Evolutionary conservation across 2,888 invertebrate species (phyloP).

Genomic region (Drosophila vallismaia): DNA sequence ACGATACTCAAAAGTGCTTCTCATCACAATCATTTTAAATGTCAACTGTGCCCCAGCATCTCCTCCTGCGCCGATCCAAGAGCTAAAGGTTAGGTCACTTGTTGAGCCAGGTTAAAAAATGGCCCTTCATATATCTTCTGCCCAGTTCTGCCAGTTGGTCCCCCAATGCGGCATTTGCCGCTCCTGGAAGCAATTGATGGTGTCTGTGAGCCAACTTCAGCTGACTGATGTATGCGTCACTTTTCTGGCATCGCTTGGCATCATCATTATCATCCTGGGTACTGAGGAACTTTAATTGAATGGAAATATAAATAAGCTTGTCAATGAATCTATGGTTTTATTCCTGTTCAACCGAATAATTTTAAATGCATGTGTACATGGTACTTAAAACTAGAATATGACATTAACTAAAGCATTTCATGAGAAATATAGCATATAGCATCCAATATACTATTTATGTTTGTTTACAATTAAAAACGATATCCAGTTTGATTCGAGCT

Average conservation of each 20-base stretch:
- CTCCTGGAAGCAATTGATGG: slow-evolving; percentile 33
- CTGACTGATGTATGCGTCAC: slow-evolving; percentile 61
- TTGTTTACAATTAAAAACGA: not conserved
- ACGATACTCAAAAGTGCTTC: slow-evolving; percentile 48
- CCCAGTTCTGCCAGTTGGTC: slow-evolving; percentile 14
- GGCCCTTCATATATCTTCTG: slow-evolving; percentile 64
- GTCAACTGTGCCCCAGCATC: slow-evolving; percentile 15
- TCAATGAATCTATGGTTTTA: slow-evolving; percentile 22
- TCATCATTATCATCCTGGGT: slow-evolving; percentile 35
- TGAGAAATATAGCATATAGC: not conserved
- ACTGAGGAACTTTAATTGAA: slow-evolving; percentile 70
- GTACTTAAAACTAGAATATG: slow-evolving; percentile 34
- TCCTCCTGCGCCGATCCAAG: not conserved
- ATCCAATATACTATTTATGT: not conserved
- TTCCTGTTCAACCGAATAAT: slow-evolving; percentile 2
- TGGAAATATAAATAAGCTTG: slow-evolving; percentile 60
- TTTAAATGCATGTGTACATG: too few relatives aligned
- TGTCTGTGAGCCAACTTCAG: slow-evolving; percentile 37
- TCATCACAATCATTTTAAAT: slow-evolving; percentile 58
- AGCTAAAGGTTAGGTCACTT: slow-evolving; percentile 38
- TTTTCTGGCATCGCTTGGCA: slow-evolving; percentile 35
- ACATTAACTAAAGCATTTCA: too few relatives aligned
- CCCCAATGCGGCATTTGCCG: not conserved
- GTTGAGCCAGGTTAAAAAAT: slow-evolving; percentile 67
- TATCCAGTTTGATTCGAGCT: too few relatives aligned